Conservation (phyloP, 2,113 vertebrate species). For the Vanacampus margaritifer region DNA sequence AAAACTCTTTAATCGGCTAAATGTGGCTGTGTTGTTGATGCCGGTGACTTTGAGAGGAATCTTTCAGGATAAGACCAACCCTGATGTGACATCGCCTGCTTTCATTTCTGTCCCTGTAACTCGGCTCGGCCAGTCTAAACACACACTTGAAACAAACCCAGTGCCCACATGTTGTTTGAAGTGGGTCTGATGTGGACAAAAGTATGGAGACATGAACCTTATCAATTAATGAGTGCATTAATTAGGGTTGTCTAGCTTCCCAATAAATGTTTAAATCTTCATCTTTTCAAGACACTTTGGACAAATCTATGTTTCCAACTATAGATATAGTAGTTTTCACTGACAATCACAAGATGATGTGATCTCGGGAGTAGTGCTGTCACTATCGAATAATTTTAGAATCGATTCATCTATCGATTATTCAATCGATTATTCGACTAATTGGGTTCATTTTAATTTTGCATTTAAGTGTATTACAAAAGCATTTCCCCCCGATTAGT, state of each 20-base stretch:
- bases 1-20: background rate
- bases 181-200: background rate
- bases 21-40: background rate
- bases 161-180: background rate
- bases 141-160: slow-evolving; percentile 4
- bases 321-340: too few species aligned
- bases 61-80: slow-evolving; percentile 4
- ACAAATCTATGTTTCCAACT: background rate
- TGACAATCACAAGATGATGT: too few species aligned
- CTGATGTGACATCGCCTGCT: slow-evolving; percentile 6
- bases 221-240: background rate
- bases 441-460: too few species aligned
- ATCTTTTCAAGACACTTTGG: background rate
- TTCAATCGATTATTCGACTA: too few species aligned
- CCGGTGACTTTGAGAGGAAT: slow-evolving; percentile 4
- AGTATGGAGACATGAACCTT: background rate
- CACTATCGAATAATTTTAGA: too few species aligned
- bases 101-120: background rate
- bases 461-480: too few species aligned
- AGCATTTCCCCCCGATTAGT: too few species aligned
- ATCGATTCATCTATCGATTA: too few species aligned
- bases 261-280: too few species aligned
- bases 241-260: background rate
- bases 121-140: slow-evolving; percentile 4
- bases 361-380: too few species aligned